Evolutionary conservation across 2,797 vertebrate genomes (phyloP).

Genomic region (Clarias fuscus): DNA sequence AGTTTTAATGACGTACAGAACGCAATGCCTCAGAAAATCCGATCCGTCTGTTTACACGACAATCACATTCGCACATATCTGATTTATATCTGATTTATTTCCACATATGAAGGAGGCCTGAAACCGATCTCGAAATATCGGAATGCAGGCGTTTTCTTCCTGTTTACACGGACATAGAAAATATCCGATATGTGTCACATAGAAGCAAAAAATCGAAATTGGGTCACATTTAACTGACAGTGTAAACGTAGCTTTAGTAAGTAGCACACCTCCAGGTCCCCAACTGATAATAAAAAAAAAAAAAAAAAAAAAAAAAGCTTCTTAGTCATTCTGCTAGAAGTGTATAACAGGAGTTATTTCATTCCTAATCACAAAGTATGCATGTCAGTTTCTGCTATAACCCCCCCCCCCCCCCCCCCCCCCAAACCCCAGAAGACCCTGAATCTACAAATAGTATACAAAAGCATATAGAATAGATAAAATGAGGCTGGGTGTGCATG

Average conservation of each 20-base stretch:
- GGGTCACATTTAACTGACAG: no score
- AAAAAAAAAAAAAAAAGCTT: conserved; percentile 65
- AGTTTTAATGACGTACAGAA: no score
- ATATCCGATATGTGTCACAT: no score
- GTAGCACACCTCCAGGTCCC: conserved; percentile 65
- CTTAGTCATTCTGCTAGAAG: conserved; percentile 70
- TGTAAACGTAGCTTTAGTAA: conserved; percentile 22
- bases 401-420: neutral
- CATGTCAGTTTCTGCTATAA: conserved; percentile 58
- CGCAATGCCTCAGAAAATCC: no score
- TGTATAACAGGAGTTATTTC: conserved; percentile 80
- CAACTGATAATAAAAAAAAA: conserved; percentile 65
- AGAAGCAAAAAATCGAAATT: no score
- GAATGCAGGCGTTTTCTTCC: no score
- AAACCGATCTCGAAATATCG: no score
- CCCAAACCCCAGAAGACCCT: conserved; percentile 68
- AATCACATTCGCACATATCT: no score
- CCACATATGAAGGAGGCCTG: no score
- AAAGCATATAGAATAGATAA: conserved; percentile 58
- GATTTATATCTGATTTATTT: no score
- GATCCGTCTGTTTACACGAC: no score
- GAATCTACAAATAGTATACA: conserved; percentile 65
- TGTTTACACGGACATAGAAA: no score
- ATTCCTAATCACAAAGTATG: conserved; percentile 76
- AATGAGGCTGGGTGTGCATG: conserved; percentile 4